Base-by-base conservation (phyloP, 1,140 invertebrate genomes). In the Eumaeus atala region DNA sequence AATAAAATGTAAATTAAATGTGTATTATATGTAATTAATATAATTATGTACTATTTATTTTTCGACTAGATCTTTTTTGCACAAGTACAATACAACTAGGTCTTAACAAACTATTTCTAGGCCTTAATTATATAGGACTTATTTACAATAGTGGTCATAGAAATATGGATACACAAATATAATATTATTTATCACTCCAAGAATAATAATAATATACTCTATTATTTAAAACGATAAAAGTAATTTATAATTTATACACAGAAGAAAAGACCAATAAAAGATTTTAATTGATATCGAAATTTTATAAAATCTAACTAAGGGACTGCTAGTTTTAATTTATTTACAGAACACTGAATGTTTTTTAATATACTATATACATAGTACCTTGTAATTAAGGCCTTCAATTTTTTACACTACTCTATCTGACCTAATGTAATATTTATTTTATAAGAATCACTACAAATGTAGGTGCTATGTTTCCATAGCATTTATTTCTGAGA, bases 21-120 rank as follows among this genome's bases (percentile, higher is more conserved):
- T 37, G 16, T 54, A 38, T 40, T 49, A 59, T 53, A 59, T 83
- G 78, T 84, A 84, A 86, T 83, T 86, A 83, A 86, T 77, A 83
- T 56, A 64, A 40, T 28, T 71, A 72, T 70, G 69, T 77, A 82
- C 74, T 72, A 79, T 83, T 83, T 74, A 84, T 80, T 62, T 84
- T 56, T 79, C 77, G 84, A 87, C 84, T 87, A 87, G 84, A 87
- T 73, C 74, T 72, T 68, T 50, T 85, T 84, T 84, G 80, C 81
- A 84, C 78, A 42, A 34, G 40, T 53, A 44, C 42, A 40, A 33
- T 42, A 53, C 38, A 34, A 44, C 42, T 44, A 53, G 16, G 28
- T 40, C 42, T 34, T 53, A 53, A 40, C 40, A 34, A 21, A 53
- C 37, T 51, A 42, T 17, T 10, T 35, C n/a, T 47, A 21, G 17